These are phyloP conservation scores for Paradoxurus hermaphroditus DNA, from an alignment of 2,113 vertebrate species.

Conservation along the genomic window DNA sequence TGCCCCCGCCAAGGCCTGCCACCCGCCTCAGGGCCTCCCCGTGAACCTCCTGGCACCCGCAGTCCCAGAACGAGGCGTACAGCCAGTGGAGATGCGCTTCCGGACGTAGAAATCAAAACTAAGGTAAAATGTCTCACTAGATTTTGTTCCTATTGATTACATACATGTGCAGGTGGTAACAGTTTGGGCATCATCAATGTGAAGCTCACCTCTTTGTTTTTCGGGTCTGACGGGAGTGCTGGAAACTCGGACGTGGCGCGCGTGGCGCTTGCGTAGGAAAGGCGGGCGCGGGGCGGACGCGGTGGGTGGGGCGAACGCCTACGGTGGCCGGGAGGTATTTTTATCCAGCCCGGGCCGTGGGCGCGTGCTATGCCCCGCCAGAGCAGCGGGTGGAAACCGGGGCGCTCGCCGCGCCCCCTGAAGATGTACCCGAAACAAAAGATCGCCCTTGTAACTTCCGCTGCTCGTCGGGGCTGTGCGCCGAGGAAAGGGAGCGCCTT, in stretches of 20 bases:
- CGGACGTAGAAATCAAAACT: not conserved
- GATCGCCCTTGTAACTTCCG: not conserved
- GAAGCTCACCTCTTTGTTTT: not conserved
- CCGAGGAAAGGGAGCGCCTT: accelerated
- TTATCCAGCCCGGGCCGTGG: too few relatives aligned
- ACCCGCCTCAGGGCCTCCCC: not conserved
- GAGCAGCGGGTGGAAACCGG: not conserved
- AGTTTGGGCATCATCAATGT: not conserved
- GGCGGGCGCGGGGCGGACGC: too few relatives aligned
- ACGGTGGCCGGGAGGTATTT: too few relatives aligned
- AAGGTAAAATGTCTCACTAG: not conserved
- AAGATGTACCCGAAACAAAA: not conserved
- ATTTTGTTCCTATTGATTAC: accelerated
- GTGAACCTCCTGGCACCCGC: not conserved
- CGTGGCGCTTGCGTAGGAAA: too few relatives aligned
- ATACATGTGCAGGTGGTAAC: not conserved
- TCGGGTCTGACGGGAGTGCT: not conserved
- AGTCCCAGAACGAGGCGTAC: not conserved
- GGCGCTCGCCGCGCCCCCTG: too few relatives aligned
- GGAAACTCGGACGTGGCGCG: not conserved
- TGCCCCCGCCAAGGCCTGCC: not conserved
- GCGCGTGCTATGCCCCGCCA: accelerated
- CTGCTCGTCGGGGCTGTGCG: too few relatives aligned
- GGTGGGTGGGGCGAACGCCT: too few relatives aligned
- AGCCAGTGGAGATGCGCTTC: accelerated